These are phyloP conservation scores for Stichodactyla helianthus DNA, from an alignment of 64 coral and sea anemone species.

Conservation along the genomic window DNA sequence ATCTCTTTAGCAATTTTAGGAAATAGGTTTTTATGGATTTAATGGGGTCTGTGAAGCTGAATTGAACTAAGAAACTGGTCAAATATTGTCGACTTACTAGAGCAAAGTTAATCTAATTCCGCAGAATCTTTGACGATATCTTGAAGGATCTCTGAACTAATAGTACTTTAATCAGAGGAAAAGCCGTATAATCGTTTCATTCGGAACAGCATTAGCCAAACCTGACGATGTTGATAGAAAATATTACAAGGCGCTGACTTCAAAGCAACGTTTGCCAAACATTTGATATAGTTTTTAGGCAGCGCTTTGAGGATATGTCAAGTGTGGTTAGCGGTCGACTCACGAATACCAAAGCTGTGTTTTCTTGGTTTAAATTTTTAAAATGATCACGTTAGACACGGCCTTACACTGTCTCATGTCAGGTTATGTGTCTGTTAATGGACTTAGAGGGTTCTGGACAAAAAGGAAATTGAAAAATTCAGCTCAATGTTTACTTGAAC, in stretches of 20 bases:
- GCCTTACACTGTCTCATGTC: neutral
- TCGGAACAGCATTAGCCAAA: neutral
- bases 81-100: too few relatives aligned
- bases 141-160: neutral
- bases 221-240: neutral
- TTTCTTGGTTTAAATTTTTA: neutral
- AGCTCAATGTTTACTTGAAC: neutral
- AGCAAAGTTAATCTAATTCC: neutral
- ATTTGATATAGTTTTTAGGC: neutral
- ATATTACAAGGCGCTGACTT: neutral
- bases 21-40: too few relatives aligned
- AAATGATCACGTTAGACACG: neutral
- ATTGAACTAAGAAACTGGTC: too few relatives aligned
- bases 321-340: neutral
- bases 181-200: neutral
- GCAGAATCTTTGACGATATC: neutral
- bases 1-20: too few relatives aligned
- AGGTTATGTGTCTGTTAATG: neutral
- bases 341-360: neutral
- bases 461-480: constrained; percentile 12
- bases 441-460: neutral
- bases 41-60: too few relatives aligned
- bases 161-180: neutral
- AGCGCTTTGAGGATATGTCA: neutral
- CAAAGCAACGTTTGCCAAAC: neutral